phyloP scores from a whole-genome alignment of 2,113 vertebrate genomes.

The Promerops cafer region DNA sequence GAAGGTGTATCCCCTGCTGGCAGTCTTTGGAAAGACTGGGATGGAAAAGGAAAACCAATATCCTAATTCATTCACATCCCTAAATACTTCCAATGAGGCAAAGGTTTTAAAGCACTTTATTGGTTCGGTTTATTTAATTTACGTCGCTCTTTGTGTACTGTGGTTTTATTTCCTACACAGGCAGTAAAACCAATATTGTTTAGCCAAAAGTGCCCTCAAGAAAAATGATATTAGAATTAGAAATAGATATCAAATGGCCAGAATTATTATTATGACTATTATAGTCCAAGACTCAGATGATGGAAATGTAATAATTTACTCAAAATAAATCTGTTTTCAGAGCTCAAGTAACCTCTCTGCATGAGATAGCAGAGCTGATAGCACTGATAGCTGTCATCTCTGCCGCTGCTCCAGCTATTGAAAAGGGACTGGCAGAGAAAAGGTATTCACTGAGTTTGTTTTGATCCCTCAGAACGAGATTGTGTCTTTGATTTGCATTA shows the following conservation, averaged over 20 bases:
- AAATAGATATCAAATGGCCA: not conserved
- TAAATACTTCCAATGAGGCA: constrained; percentile 39
- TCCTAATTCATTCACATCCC: constrained; percentile 37
- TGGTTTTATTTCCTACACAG: constrained; percentile 17
- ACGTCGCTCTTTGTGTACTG: not conserved
- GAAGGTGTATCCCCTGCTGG: constrained; percentile 42
- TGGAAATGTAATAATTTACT: constrained; percentile 16
- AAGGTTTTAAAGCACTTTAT: constrained; percentile 30
- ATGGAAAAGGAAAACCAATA: constrained; percentile 29
- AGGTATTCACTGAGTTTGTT: not conserved
- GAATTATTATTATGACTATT: not conserved
- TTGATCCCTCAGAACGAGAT: not conserved
- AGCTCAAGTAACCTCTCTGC: not conserved
- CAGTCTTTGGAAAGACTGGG: constrained; percentile 16
- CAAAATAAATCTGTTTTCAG: not conserved
- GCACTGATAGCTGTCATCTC: not conserved
- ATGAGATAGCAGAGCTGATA: not conserved
- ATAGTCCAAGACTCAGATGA: not conserved
- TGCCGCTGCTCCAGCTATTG: not conserved
- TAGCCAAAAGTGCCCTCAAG: not conserved
- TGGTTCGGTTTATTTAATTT: constrained; percentile 11
- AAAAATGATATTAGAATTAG: constrained; percentile 5
- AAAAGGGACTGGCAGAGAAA: not conserved
- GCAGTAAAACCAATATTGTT: constrained; percentile 11
- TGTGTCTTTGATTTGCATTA: not conserved